Evolutionary conservation across 2,113 vertebrate genomes (phyloP), one percentile per base, ranked within the genome.

Genomic region (Chaetodon auriga): DNA sequence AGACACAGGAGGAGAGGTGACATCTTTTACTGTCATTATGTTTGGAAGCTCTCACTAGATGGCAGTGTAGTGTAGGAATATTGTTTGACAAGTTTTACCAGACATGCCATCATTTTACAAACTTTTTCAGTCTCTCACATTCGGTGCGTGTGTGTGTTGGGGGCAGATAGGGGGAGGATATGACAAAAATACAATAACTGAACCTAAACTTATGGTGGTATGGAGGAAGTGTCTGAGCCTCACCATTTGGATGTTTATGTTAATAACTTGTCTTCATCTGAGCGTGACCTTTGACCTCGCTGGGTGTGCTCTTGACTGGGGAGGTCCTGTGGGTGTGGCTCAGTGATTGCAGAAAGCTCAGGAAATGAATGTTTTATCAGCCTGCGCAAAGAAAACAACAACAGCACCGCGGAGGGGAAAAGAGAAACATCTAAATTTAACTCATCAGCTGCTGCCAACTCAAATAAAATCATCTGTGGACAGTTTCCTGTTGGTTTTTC

Each of bases 281-380:
- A 70, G 68, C 15, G 15, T 80, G 85, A 89, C 90, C 81, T 87
- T 61, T 91, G 91, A 90, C 89, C 87, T 84, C 35, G 0, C 36
- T 46, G 78, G 62, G 75, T 79, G 81, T 21, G 58, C 46, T 81
- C 75, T 87, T 85, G 82, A 60, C 84, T 45, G 78, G 58, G 77
- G 82, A 55, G 45, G 25, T 92, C 87, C 87, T 83, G 58, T 76
- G 89, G 91, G 93, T 87, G 93, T 83, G 92, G 90, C 45, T 69
- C 68, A 9, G 66, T 54, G 60, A 87, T 72, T 90, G 74, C 71
- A 84, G 70, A 86, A 81, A 78, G 51, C 89, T 90, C 91, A 89
- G 94, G 94, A 95, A 95, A 95, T 93, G 82, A 92, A 93, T 87
- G 91, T 94, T 93, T 94, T 93, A 93, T 93, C 93, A 94, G 91